Percentiles rank a stretch among this genome's conserved stretches.
These are phyloP conservation scores for Anableps anableps DNA, from an alignment of 2,797 vertebrate genomes.

Conservation along the genomic window DNA sequence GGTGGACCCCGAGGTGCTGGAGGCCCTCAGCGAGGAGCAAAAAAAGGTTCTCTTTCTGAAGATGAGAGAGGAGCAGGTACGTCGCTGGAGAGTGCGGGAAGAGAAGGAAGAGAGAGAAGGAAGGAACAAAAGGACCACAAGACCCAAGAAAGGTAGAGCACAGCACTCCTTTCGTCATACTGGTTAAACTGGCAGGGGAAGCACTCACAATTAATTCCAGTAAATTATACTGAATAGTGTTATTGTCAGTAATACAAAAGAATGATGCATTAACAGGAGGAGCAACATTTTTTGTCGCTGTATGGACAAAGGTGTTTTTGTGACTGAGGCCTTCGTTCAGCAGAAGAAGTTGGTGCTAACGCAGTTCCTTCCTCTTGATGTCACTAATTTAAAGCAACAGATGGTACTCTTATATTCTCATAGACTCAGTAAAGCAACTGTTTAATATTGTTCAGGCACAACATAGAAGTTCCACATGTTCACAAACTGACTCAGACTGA, in stretches of 20 bases:
- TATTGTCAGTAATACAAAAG: background rate
- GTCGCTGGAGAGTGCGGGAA: slow-evolving; percentile 81
- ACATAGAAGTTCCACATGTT: background rate
- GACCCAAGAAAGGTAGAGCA: slow-evolving; percentile 75
- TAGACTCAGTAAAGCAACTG: background rate
- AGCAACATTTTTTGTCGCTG: background rate
- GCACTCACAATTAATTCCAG: background rate
- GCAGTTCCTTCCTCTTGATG: too few relatives aligned
- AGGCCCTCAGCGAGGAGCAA: slow-evolving; percentile 84
- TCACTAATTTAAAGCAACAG: background rate
- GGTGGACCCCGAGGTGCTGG: slow-evolving; percentile 83
- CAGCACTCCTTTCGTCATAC: background rate
- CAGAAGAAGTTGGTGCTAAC: background rate
- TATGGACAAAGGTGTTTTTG: background rate
- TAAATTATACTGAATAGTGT: background rate
- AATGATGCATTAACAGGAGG: background rate
- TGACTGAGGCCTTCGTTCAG: background rate
- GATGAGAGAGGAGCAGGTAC: slow-evolving; percentile 86
- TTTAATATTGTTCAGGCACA: background rate
- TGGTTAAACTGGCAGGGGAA: slow-evolving; percentile 9
- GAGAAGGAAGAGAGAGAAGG: slow-evolving; percentile 70
- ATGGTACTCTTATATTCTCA: too few relatives aligned
- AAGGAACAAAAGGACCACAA: slow-evolving; percentile 13
- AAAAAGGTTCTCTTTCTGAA: slow-evolving; percentile 84
- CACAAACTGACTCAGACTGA: background rate